phyloP scores from a whole-genome alignment of 2,113 vertebrate genomes.

The Antigone vipio region DNA sequence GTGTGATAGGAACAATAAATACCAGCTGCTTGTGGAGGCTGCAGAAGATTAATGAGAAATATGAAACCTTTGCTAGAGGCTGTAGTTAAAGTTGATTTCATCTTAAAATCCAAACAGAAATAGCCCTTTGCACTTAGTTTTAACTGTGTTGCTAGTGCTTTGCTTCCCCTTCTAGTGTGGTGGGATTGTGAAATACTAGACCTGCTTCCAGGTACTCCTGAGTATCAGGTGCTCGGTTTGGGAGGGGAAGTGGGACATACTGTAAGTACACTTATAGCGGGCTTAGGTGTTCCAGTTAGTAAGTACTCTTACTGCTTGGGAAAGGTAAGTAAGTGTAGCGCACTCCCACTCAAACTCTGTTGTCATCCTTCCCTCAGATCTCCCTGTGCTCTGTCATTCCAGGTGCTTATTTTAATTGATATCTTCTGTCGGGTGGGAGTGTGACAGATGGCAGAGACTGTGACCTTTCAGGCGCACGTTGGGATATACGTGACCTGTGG shows the following conservation, averaged over 20 bases:
- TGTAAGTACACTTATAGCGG: not conserved
- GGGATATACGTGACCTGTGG: not conserved
- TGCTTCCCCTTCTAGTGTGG: not conserved
- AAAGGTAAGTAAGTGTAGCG: not conserved
- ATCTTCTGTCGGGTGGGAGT: accelerated
- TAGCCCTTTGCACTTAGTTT: not conserved
- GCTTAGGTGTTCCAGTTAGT: not conserved
- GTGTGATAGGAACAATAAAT: not conserved
- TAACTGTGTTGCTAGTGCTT: not conserved
- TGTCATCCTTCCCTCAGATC: not conserved
- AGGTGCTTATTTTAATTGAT: not conserved
- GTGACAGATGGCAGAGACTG: not conserved
- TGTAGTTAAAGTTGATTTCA: not conserved
- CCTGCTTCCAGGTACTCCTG: not conserved
- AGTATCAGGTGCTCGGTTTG: not conserved
- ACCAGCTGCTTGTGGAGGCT: not conserved
- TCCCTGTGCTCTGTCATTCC: not conserved
- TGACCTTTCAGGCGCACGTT: accelerated
- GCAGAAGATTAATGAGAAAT: not conserved
- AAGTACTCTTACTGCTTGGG: not conserved
- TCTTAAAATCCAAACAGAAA: not conserved
- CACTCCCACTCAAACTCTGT: not conserved
- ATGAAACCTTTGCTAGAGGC: not conserved
- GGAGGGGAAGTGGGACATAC: not conserved
- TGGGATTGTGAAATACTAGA: not conserved